Evolutionary conservation across 53 echinoderm and acorn worm genomes (phyloP), one percentile per base, ranked within the genome.

Genomic region (Patiria pectinifera): DNA sequence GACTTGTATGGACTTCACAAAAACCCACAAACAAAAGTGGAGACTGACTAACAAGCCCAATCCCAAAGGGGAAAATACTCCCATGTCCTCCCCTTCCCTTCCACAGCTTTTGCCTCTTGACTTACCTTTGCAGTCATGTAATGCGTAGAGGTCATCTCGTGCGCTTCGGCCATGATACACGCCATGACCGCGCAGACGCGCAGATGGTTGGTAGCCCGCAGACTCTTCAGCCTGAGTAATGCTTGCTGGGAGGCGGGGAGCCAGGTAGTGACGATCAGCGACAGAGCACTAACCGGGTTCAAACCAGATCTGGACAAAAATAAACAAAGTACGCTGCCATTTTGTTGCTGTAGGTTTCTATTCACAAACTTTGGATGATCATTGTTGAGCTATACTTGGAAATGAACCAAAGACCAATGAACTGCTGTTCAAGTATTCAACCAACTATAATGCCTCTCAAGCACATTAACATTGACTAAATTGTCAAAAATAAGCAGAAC

Each of bases 121-220:
- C 85, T 89, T 77, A 92, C 96, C 96, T 96, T 94, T 61, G 95
- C 93, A 4, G 93, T 94, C 15, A 91, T 86, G 74, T 93, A 86
- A 70, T 96, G 93, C 9, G 93, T 93, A 2, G 94, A 86, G 25
- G 91, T 46, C 62, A 91, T 87, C 61, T 97, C 96, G 44, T 95
- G 95, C 2, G 99, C 95, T 79, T 97, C 95, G 0, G 99, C 97
- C 96, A 99, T 95, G 49, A 97, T 89, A 84, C 93, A 97, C 6
- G 97, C 97, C 96, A 99, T 96, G 47, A 97, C 84, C 23, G 96
- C 99, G 91, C 97, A 96, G 70, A 92, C 95, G 25, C 99, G 86
- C 35, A 83, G 88, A 81, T 97, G 97, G 18, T 89, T 94, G 70
- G 80, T 84, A 2, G 94, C 93, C 43, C 46, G 80, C 48, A 89